These are phyloP conservation scores for Aplysina aerophoba DNA, from an alignment of 37 sponge, comb jelly and placozoan species.

Conservation along the genomic window DNA sequence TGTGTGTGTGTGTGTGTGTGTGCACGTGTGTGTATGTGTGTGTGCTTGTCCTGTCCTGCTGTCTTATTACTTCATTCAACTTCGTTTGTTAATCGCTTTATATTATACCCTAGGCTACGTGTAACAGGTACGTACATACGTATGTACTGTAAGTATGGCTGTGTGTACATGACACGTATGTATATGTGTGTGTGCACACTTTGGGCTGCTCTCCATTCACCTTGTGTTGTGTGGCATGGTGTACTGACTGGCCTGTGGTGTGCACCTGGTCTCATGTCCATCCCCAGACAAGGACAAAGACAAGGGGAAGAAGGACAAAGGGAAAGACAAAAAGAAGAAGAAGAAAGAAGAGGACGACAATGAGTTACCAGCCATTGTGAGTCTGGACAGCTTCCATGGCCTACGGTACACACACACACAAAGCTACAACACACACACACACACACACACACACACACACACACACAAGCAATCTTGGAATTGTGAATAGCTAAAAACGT, in stretches of 20 bases:
- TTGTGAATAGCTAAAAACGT: background rate
- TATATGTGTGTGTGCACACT: slow-evolving; percentile 18
- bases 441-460: slow-evolving; percentile 3
- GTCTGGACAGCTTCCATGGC: slow-evolving; percentile 14
- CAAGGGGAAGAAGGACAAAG: slow-evolving; percentile 51
- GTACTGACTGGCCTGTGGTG: too few species aligned
- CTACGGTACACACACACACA: background rate
- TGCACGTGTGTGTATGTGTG: too few species aligned
- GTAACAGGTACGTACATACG: slow-evolving; percentile 10
- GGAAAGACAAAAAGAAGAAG: slow-evolving; percentile 52
- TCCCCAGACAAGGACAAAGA: slow-evolving; percentile 23
- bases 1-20: slow-evolving; percentile 36
- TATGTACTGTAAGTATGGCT: too few species aligned
- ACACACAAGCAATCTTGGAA: background rate
- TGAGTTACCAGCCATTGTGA: slow-evolving; percentile 32
- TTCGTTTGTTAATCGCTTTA: background rate
- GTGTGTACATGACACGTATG: too few species aligned
- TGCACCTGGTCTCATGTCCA: background rate
- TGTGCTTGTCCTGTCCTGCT: background rate
- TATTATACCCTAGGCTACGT: background rate
- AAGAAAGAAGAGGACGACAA: slow-evolving; percentile 53
- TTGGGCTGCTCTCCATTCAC: background rate
- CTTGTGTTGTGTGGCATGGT: background rate
- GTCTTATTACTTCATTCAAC: background rate
- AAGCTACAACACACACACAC: background rate